Base-by-base conservation (phyloP, 2,888 invertebrate species). In the Acanthoscelides obtectus region DNA sequence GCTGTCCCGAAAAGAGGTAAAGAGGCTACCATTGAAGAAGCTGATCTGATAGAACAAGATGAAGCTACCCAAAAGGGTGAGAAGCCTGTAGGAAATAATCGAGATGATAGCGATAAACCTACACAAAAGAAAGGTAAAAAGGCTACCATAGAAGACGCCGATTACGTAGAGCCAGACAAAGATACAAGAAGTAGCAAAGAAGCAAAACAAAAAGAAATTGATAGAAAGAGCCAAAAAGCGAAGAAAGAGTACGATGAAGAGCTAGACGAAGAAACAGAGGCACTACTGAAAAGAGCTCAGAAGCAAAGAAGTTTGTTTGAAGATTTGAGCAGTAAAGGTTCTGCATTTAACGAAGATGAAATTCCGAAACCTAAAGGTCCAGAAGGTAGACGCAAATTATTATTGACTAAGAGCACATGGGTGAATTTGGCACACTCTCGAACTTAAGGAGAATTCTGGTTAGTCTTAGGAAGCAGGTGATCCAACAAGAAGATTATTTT, bases 231-330 rank as follows among this genome's bases (percentile, higher is more conserved):
- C 70, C 80, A 81, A 71, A 83, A 81, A 74, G 80, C 80, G 20
- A 75, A 77, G 67, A 77, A 75, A 68, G 85, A 87, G 17, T 86
- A 86, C 72, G 89, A 89, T 72, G 89, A 89, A 72, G 86, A 86
- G 71, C 83, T 84, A 20, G 90, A 91, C 79, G 88, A 89, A 71
- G 89, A 89, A 77, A 84, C 92, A 79, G 91, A 91, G 83, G 90
- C 88, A 73, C 86, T 92, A 72, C 86, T 92, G 68, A 88, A 86
- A 83, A 88, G 91, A 79, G 90, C 91, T 77, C 88, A 90, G 83
- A 88, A 88, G 80, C 92, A 93, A 83, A 88, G 92, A 83, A 91
- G 90, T 84, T 89, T 91, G 79, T 87, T 92, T 80, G 91, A 90
- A 78, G 91, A 92, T 84, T 90, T 92, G 79, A 86, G 91, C 73